A percentile compares a stretch with the other conserved stretches of the same genome.
These are phyloP conservation scores for Proterorhinus semilunaris DNA, from an alignment of 2,113 vertebrate genomes.

Conservation along the genomic window DNA sequence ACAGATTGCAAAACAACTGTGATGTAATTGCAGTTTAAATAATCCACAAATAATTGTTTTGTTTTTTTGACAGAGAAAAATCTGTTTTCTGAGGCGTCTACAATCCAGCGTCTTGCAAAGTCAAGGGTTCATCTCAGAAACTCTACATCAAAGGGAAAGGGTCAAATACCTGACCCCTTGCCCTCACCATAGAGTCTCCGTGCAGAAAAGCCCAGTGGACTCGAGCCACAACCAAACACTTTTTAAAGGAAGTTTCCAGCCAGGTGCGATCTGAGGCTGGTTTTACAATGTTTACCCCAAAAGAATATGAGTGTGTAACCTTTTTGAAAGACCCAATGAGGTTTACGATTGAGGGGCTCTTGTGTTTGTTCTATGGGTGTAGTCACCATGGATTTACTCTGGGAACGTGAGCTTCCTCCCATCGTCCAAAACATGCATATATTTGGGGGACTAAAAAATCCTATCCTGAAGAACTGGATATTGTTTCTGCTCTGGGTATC, in stretches of 20 bases:
- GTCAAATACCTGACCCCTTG: constrained; percentile 42
- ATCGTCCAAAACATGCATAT: neutral
- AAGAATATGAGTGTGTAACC: too few species aligned
- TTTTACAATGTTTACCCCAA: neutral
- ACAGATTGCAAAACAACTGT: too few species aligned
- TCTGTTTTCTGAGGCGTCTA: neutral
- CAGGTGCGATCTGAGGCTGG: neutral
- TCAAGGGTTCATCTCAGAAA: constrained; percentile 28
- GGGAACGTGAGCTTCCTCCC: neutral
- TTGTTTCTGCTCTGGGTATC: too few species aligned
- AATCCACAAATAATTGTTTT: too few species aligned
- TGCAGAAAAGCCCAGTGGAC: constrained; percentile 2
- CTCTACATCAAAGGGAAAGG: constrained; percentile 36
- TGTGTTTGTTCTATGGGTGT: neutral
- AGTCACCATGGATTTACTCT: neutral
- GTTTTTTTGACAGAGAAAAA: neutral
- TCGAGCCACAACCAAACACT: neutral
- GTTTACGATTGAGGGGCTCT: neutral
- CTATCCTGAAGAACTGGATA: too few species aligned
- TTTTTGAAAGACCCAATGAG: neutral
- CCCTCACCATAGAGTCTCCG: constrained; percentile 9
- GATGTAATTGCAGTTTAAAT: too few species aligned
- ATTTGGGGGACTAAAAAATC: neutral
- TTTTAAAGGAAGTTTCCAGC: neutral
- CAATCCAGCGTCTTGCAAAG: constrained; percentile 26